These are phyloP conservation scores for Hemitrygon akajei DNA, from an alignment of 2,797 vertebrate species.

Conservation along the genomic window DNA sequence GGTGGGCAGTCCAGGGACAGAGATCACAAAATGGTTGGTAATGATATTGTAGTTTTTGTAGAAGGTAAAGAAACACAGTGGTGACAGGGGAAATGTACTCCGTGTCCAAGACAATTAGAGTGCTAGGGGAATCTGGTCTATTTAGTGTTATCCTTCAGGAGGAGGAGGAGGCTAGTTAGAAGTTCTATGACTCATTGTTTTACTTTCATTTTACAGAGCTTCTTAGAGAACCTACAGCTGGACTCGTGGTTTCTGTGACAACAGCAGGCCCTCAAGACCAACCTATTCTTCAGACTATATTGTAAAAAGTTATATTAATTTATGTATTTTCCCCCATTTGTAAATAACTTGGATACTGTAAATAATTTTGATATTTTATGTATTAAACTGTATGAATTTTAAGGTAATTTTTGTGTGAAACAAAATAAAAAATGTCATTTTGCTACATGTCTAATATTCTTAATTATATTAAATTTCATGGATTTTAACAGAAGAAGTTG, in stretches of 20 bases:
- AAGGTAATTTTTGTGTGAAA: background rate
- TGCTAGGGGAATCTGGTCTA: too few relatives aligned
- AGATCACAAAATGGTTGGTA: too few relatives aligned
- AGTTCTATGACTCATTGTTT: background rate
- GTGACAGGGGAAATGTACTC: too few relatives aligned
- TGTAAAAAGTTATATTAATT: slow-evolving; percentile 16
- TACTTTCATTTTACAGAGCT: slow-evolving; percentile 8
- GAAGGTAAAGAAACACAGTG: too few relatives aligned
- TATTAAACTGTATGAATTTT: slow-evolving; percentile 1
- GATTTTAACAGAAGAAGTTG: background rate
- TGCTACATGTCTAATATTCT: background rate
- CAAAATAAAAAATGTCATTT: background rate
- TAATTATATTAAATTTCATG: background rate
- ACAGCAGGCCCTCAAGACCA: background rate
- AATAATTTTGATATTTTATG: slow-evolving; percentile 30
- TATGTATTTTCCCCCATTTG: background rate
- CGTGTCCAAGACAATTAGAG: too few relatives aligned
- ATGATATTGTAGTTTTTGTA: too few relatives aligned
- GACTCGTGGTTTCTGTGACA: background rate
- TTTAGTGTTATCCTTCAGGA: background rate
- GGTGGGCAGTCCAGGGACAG: too few relatives aligned
- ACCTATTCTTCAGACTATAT: background rate
- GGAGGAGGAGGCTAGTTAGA: background rate
- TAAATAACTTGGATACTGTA: slow-evolving; percentile 13
- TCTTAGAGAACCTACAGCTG: slow-evolving; percentile 4